Evolutionary conservation across 2,888 invertebrate species (phyloP).

Genomic region (Poecilus cupreus): DNA sequence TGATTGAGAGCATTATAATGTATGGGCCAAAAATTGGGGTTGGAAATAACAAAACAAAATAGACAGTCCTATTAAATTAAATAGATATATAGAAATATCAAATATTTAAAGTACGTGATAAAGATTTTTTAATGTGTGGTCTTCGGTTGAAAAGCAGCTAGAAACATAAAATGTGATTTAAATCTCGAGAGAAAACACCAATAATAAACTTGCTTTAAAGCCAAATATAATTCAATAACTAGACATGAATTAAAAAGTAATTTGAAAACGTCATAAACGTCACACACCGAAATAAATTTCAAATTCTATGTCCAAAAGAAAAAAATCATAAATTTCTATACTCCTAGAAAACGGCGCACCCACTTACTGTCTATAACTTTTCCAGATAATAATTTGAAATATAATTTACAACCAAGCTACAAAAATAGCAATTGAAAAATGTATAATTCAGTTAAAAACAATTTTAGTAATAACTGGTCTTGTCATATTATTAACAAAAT

Average conservation of each 20-base stretch:
- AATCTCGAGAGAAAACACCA: neutral
- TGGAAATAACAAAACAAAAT: too few relatives aligned
- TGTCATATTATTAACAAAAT: constrained; percentile 7
- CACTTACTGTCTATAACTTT: constrained; percentile 37
- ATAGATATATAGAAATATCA: too few relatives aligned
- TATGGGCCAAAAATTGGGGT: too few relatives aligned
- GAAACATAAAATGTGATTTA: neutral
- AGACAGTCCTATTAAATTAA: too few relatives aligned
- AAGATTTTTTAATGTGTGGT: neutral
- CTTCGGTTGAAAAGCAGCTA: neutral
- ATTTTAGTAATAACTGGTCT: constrained; percentile 22
- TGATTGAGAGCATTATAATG: too few relatives aligned
- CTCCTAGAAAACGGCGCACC: constrained; percentile 25
- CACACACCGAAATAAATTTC: constrained; percentile 40
- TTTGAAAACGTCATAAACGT: constrained; percentile 55
- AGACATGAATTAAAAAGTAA: constrained; percentile 55
- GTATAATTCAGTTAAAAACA: constrained; percentile 10
- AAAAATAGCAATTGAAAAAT: constrained; percentile 27
- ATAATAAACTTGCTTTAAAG: neutral
- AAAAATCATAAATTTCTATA: constrained; percentile 20
- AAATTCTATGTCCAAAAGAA: constrained; percentile 22
- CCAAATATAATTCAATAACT: constrained; percentile 41
- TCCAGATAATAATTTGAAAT: constrained; percentile 42
- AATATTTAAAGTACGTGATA: too few relatives aligned
- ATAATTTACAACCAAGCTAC: constrained; percentile 41